Percentiles rank a stretch among this genome's conserved stretches.
These are phyloP conservation scores for Saxidomus purpurata DNA, from an alignment of 1,140 invertebrate species.

Conservation along the genomic window DNA sequence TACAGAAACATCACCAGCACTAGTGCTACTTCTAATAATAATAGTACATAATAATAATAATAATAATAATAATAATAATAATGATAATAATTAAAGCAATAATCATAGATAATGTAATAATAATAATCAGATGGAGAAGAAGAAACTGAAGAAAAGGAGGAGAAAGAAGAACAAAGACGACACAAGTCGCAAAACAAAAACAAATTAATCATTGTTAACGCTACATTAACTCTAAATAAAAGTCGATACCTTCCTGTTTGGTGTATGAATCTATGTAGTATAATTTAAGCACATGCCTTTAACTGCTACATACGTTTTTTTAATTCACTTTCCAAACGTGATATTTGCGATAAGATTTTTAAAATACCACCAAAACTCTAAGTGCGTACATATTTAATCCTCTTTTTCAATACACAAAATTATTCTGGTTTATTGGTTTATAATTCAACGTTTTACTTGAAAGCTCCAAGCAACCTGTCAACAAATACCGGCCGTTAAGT, in stretches of 20 bases:
- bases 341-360: not conserved
- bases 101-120: too few relatives aligned
- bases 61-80: too few relatives aligned
- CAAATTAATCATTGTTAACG: too few relatives aligned
- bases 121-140: too few relatives aligned
- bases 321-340: not conserved
- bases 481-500: slow-evolving; percentile 11
- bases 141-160: too few relatives aligned
- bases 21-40: too few relatives aligned
- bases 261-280: not conserved
- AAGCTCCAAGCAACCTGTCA: slow-evolving; percentile 23
- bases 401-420: not conserved
- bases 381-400: not conserved
- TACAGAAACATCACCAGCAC: too few relatives aligned
- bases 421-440: not conserved
- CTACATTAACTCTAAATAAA: not conserved
- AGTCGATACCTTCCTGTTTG: not conserved
- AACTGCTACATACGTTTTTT: not conserved
- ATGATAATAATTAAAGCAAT: too few relatives aligned
- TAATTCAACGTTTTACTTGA: not conserved
- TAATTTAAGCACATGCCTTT: not conserved
- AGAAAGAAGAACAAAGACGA: too few relatives aligned
- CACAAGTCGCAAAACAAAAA: too few relatives aligned
- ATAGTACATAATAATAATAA: too few relatives aligned
- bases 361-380: not conserved